Conservation (phyloP, 2,797 vertebrate genomes). For the Siniperca scherzeri region DNA sequence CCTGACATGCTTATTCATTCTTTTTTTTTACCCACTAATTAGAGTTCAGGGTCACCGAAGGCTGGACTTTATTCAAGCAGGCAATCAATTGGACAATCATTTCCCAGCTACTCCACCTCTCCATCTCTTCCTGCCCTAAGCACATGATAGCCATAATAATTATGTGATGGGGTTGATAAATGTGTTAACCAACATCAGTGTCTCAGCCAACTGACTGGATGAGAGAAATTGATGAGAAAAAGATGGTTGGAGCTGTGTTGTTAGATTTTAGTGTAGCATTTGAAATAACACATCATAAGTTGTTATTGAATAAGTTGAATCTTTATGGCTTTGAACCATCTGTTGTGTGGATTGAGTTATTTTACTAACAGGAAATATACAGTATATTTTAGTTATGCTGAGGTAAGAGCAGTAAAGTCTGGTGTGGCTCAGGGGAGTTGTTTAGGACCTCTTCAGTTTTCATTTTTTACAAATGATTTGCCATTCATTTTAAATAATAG, state of each 20-base stretch:
- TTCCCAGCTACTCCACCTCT: background rate
- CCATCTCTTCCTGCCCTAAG: background rate
- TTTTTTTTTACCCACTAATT: constrained; percentile 24
- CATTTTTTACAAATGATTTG: background rate
- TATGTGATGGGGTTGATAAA: background rate
- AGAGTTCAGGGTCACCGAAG: constrained; percentile 13
- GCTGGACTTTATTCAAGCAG: constrained; percentile 9
- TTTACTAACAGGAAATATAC: background rate
- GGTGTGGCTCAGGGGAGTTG: background rate
- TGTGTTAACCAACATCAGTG: constrained; percentile 4
- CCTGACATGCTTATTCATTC: background rate
- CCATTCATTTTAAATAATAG: background rate
- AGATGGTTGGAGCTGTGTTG: background rate
- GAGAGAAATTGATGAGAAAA: background rate
- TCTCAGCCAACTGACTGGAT: constrained; percentile 1
- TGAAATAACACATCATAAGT: background rate
- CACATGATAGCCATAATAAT: background rate
- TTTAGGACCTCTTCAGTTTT: background rate
- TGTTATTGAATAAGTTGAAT: background rate
- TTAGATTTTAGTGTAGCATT: background rate
- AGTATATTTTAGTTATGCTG: background rate
- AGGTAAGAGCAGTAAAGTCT: background rate
- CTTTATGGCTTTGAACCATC: background rate
- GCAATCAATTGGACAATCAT: background rate
- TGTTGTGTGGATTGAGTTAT: background rate